Conservation (phyloP, 2,113 vertebrate species). For the Mormyrus iriodes region DNA sequence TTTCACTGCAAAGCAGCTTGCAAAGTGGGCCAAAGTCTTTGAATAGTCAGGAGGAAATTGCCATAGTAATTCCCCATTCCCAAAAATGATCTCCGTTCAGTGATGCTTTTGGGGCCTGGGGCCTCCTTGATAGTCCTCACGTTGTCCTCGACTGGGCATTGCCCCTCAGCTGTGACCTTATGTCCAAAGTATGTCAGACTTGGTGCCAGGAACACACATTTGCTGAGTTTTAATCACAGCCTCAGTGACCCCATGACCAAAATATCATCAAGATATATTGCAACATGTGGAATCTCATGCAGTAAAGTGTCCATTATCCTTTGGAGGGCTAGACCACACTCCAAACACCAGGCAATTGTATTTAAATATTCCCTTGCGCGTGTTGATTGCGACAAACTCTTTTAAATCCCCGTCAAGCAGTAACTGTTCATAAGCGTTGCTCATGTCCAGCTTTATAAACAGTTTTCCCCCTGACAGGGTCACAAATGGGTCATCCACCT, state of each 20-base stretch:
- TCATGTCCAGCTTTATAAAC: conserved; percentile 20
- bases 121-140: conserved; percentile 21
- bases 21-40: background rate
- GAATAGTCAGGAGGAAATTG: conserved; percentile 10
- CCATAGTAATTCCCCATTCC: conserved; percentile 27
- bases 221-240: background rate
- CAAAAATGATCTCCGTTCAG: conserved; percentile 12
- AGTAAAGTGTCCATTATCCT: conserved; percentile 22
- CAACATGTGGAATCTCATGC: conserved; percentile 21
- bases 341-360: conserved; percentile 16
- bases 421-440: conserved; percentile 12
- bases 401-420: conserved; percentile 14
- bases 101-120: background rate
- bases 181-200: conserved; percentile 10
- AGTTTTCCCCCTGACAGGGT: background rate
- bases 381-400: conserved; percentile 16
- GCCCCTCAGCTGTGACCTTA: conserved; percentile 16
- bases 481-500: background rate
- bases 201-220: conserved; percentile 7
- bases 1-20: background rate
- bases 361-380: conserved; percentile 5
- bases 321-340: conserved; percentile 15
- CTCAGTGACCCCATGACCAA: conserved; percentile 15
- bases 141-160: conserved; percentile 19
- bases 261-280: conserved; percentile 17